A percentile compares a stretch with the other conserved stretches of the same genome.
Conservation (phyloP, 2,888 invertebrate species). For the Rhaphigaster nebulosa region DNA sequence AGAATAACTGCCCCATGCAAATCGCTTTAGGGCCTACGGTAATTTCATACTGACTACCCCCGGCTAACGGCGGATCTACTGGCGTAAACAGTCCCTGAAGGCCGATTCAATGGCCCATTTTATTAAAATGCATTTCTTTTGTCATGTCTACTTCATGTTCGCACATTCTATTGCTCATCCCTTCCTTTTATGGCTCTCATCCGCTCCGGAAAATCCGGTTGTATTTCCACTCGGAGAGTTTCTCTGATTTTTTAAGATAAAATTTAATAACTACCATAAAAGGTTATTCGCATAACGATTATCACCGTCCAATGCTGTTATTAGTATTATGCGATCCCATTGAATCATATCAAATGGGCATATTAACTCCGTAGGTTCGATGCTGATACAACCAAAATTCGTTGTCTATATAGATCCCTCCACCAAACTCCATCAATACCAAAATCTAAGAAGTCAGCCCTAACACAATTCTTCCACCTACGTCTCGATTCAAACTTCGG, state of each 20-base stretch:
- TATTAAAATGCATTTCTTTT: slow-evolving; percentile 1
- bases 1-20: not conserved
- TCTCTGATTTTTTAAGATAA: not conserved
- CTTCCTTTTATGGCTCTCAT: not conserved
- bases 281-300: not conserved
- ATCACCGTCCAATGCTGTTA: not conserved
- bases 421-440: too few relatives aligned
- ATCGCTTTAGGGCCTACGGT: slow-evolving; percentile 22
- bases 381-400: too few relatives aligned
- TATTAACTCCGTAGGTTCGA: too few relatives aligned
- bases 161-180: not conserved
- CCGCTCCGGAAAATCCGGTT: not conserved
- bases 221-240: not conserved
- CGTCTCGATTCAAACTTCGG: too few relatives aligned
- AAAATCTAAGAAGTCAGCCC: too few relatives aligned
- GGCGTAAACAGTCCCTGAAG: not conserved
- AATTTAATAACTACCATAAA: not conserved
- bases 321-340: too few relatives aligned
- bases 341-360: too few relatives aligned
- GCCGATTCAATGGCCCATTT: not conserved
- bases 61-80: not conserved
- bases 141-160: not conserved
- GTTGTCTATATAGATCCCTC: too few relatives aligned
- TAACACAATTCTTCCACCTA: too few relatives aligned
- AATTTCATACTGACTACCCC: slow-evolving; percentile 19